Evolutionary conservation across 1,140 invertebrate species (phyloP), one percentile per base, ranked within the genome.

Genomic region (Conus betulinus): DNA sequence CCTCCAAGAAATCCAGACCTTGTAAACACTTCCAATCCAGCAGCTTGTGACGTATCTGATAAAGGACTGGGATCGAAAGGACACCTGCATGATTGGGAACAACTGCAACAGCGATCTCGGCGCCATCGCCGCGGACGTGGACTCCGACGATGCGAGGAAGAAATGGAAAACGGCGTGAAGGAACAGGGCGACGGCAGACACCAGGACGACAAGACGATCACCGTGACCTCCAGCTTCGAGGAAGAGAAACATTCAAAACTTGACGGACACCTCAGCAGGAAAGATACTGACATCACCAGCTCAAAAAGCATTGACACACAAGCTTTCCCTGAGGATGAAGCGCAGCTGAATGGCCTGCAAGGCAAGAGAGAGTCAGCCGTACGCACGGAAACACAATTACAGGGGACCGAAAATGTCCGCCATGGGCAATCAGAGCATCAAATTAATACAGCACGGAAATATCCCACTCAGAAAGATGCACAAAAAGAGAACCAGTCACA

Each of bases 21-120:
- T 51, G 23, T 4, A 81, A 53, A 53, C 11, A 13, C 79, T 5
- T 23, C 8, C 3, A 20, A 20, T 25, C 25, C 25, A 5, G 39
- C 13, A 23, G 27, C 79, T 53, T 7, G 15, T 1, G 39, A 81
- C 6, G 8, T 53, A 5, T 15, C 17, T 51, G 79, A 51, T 51
- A 52, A 81, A 13, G 0, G 53, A 7, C 7, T 51, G 8, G 52
- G 8, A 17, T 51, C 76, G 6, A 78, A 39, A 78, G 76, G 25
- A 78, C 51, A 10, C 20, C 11, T 17, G n/a, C 79, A 81, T 13
- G 79, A 55, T 13, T 81, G 79, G 79, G 51, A 81, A 23, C 79
- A 81, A 23, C 79, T 81, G 79, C 39, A 81, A 53, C 79, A 81
- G 20, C 79, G 79, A 53, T 81, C 79, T 51, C 39, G 39, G 17